These are phyloP conservation scores for Myodes glareolus DNA, from an alignment of 2,113 vertebrate genomes.

Conservation along the genomic window DNA sequence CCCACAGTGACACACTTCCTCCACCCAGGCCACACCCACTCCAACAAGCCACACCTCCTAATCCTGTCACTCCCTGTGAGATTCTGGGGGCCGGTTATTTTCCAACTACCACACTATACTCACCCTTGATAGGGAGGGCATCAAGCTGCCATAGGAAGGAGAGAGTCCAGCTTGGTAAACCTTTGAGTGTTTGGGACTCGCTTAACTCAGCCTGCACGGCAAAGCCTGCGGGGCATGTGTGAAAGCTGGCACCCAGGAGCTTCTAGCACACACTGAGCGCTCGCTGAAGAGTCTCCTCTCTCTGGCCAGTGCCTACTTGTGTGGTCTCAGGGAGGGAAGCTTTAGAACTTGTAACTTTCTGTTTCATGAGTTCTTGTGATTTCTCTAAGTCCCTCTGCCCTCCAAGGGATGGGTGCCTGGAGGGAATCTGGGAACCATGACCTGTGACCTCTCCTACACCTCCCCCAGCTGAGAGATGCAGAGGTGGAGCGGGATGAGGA, in stretches of 20 bases:
- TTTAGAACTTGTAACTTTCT: background rate
- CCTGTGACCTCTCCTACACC: background rate
- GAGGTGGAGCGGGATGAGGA: slow-evolving; percentile 93
- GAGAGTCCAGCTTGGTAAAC: background rate
- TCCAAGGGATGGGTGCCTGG: background rate
- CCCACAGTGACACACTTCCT: background rate
- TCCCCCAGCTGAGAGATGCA: slow-evolving; percentile 88
- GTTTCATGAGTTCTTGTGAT: background rate
- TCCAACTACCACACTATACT: background rate
- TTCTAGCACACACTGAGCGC: background rate
- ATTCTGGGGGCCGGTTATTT: background rate
- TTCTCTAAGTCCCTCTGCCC: background rate
- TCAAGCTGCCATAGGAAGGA: background rate
- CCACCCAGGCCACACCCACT: too few relatives aligned
- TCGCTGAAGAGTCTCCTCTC: background rate
- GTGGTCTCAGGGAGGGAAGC: background rate
- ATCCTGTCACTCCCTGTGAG: background rate
- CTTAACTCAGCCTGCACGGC: background rate
- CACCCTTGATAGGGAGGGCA: background rate
- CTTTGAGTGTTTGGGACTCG: background rate
- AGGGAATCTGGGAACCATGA: background rate
- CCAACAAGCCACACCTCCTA: background rate
- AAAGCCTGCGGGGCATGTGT: background rate
- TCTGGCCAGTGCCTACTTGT: background rate
- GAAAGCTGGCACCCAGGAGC: background rate